Base-by-base conservation (phyloP, 2,888 invertebrate species). In the Biston betularia region DNA sequence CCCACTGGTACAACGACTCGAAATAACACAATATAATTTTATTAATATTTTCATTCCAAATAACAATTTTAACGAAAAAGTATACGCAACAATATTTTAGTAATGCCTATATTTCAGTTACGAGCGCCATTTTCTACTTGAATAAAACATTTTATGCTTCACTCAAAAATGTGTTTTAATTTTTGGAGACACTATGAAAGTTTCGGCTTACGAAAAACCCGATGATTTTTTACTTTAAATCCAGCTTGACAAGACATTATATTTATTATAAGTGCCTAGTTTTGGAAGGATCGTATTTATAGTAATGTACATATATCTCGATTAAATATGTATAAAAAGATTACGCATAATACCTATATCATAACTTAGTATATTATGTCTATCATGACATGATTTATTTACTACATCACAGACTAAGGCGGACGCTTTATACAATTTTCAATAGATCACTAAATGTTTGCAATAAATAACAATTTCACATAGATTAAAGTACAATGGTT, bases 1-100 rank as follows among this genome's bases (percentile, higher is more conserved):
- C 42, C 4, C 7, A 45, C 45, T 45, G 14, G 35, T 35, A 35
- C 14, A 56, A 56, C 34, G 45, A 34, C 56, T 45, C 24, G 45
- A 46, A 45, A 56, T 56, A 34, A 56, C 14, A 56, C 40, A 54
- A 54, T 44, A 44, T 54, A 54, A 14, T 45, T 38, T 38, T 38
- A 8, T n/a, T 46, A 56, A 45, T 56, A 56, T 56, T 44, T 34
- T 44, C 9, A 5, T 45, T 44, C 24, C 24, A 24, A 15, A 54
- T 56, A 34, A 56, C 33, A n/a, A 6, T 34, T 56, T 44, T 33
- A 9, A 4, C 44, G 9, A n/a, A 42, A 55, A 54, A 14, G n/a
- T 54, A 54, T 45, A 45, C 35, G n/a, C 45, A 14, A 33, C 24
- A 42, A 24, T 11, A 45, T 44, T 54, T 54, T 12, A 42, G 42